Conservation (phyloP, 2,113 vertebrate species). For the Odocoileus virginianus region DNA sequence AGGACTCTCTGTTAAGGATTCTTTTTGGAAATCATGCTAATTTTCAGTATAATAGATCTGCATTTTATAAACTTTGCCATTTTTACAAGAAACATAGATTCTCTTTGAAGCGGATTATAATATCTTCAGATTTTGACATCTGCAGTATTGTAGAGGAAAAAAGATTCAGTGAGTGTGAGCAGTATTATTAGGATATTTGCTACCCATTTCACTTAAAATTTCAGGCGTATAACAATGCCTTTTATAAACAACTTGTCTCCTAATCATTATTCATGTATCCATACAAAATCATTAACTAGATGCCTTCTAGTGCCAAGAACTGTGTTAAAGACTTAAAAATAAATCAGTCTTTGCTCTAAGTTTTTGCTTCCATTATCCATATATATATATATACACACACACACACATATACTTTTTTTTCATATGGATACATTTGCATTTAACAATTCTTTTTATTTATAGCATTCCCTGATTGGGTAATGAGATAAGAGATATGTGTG, state of each 20-base stretch:
- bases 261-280: slow-evolving; percentile 19
- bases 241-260: neutral
- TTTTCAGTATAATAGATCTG: neutral
- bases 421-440: neutral
- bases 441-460: neutral
- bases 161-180: neutral
- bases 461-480: neutral
- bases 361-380: neutral
- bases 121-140: slow-evolving; percentile 15
- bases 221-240: neutral
- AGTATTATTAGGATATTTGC: slow-evolving; percentile 28
- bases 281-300: neutral
- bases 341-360: neutral
- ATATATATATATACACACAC: too few species aligned
- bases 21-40: neutral
- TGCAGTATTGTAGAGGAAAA: neutral
- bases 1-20: neutral
- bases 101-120: neutral
- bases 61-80: slow-evolving; percentile 3
- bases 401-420: neutral
- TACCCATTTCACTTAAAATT: slow-evolving; percentile 14
- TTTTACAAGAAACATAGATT: slow-evolving; percentile 28
- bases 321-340: neutral
- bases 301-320: neutral
- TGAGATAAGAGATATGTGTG: neutral